Evolutionary conservation across 2,797 vertebrate genomes (phyloP).

Genomic region (Fratercula arctica): DNA sequence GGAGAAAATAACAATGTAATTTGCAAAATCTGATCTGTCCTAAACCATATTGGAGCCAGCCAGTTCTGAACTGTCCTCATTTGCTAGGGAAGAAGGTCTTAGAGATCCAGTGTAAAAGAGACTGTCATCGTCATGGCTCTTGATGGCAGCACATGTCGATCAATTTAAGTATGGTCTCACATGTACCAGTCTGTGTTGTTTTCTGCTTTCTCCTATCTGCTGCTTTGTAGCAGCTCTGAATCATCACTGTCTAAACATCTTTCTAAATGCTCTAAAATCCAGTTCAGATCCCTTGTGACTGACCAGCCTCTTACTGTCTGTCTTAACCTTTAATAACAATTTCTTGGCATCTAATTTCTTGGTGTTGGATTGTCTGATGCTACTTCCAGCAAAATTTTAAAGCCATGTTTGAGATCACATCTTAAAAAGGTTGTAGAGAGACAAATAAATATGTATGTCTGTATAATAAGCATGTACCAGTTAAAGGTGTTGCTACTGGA

Average conservation of each 20-base stretch:
- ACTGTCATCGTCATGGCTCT: not conserved
- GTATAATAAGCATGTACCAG: not conserved
- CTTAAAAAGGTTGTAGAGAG: not conserved
- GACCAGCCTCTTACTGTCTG: not conserved
- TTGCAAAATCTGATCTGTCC: not conserved
- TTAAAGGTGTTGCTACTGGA: not conserved
- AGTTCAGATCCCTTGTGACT: not conserved
- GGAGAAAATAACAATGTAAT: not conserved
- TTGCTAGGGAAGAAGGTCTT: not conserved
- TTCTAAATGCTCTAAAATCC: not conserved
- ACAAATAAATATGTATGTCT: not conserved
- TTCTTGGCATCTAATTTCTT: not conserved
- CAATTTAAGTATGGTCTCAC: not conserved
- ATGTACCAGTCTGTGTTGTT: not conserved
- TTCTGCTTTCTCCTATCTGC: not conserved
- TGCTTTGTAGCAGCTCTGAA: not conserved
- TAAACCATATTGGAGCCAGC: not conserved
- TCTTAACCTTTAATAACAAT: not conserved
- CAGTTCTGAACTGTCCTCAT: not conserved
- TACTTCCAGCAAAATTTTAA: not conserved
- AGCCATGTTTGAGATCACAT: accelerated
- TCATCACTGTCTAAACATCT: not conserved
- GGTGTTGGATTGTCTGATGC: not conserved
- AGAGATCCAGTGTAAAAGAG: not conserved
- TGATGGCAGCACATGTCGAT: not conserved